A percentile compares a stretch with the other conserved stretches of the same genome.
Conservation (phyloP, 1,140 invertebrate species). For the Pantala flavescens region DNA sequence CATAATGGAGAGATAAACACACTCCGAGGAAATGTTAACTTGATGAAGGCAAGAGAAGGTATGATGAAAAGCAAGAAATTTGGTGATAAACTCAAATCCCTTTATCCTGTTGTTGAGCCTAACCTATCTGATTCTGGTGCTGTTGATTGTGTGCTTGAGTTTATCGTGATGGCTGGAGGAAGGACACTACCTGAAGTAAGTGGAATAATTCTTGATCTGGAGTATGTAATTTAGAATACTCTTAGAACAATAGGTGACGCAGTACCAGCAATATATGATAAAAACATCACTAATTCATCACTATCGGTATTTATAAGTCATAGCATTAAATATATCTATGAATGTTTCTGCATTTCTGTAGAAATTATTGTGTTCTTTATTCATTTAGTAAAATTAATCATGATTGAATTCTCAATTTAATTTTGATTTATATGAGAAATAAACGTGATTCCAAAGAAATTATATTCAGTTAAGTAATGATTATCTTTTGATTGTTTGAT, state of each 20-base stretch:
- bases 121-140: slow-evolving; percentile 95
- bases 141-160: slow-evolving; percentile 95
- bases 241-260: neutral
- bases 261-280: too few species aligned
- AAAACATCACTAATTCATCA: too few species aligned
- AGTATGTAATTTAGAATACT: neutral
- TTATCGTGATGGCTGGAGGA: slow-evolving; percentile 85
- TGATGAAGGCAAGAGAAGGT: slow-evolving; percentile 97
- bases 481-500: too few species aligned
- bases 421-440: too few species aligned
- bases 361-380: too few species aligned
- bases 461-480: too few species aligned
- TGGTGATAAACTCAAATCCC: slow-evolving; percentile 61
- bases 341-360: too few species aligned
- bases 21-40: slow-evolving; percentile 92
- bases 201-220: slow-evolving; percentile 13
- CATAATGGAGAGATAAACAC: slow-evolving; percentile 99
- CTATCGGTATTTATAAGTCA: too few species aligned
- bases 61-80: slow-evolving; percentile 81
- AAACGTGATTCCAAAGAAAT: too few species aligned
- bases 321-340: too few species aligned
- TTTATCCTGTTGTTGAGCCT: slow-evolving; percentile 97
- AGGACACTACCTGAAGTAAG: slow-evolving; percentile 76
- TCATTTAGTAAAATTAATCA: too few species aligned
- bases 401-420: too few species aligned